These are phyloP conservation scores for Lumbricus terrestris DNA, from an alignment of 2,888 invertebrate species.

Conservation along the genomic window DNA sequence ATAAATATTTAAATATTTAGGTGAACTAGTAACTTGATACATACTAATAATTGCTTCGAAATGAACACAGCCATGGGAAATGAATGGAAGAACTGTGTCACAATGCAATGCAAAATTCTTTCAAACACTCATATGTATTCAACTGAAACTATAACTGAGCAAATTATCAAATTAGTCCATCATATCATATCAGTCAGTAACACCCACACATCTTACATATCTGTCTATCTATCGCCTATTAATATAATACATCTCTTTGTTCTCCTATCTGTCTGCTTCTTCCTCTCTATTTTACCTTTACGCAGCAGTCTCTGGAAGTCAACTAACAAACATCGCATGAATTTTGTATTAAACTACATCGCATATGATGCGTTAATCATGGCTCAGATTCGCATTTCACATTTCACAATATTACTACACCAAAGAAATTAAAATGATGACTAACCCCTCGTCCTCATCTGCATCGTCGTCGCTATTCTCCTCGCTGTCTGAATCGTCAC, in stretches of 20 bases:
- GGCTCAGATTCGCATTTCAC: not conserved
- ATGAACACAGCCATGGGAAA: not conserved
- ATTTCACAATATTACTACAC: not conserved
- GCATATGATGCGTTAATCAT: not conserved
- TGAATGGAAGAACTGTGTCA: not conserved
- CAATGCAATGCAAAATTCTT: not conserved
- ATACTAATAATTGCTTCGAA: not conserved
- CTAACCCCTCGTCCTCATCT: not conserved
- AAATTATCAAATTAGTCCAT: not conserved
- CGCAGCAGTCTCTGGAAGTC: not conserved
- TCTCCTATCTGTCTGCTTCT: not conserved
- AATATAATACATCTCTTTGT: not conserved
- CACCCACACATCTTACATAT: not conserved
- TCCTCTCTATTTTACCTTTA: not conserved
- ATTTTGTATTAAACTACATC: not conserved
- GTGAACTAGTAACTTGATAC: too few relatives aligned
- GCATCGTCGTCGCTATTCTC: constrained; percentile 71
- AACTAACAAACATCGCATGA: not conserved
- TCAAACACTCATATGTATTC: not conserved
- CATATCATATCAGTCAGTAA: not conserved
- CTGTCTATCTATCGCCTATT: not conserved
- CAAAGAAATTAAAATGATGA: not conserved
- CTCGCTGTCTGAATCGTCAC: constrained; percentile 84
- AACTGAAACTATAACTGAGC: too few relatives aligned
- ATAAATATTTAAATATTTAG: too few relatives aligned